These are phyloP conservation scores for Lycopodina hypogea DNA, from an alignment of 37 sponge, comb jelly and placozoan genomes.

Conservation along the genomic window DNA sequence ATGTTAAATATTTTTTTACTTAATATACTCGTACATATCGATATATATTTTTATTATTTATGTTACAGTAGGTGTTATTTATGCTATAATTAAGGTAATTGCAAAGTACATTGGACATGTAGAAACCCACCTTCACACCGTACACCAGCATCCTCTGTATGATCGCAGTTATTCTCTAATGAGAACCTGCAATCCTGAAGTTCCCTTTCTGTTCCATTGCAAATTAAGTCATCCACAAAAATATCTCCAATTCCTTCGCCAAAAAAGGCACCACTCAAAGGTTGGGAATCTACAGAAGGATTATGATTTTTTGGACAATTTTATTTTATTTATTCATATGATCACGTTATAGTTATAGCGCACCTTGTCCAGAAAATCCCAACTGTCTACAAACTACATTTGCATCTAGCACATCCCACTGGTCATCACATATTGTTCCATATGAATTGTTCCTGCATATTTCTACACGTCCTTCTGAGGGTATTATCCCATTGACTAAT, in stretches of 20 bases:
- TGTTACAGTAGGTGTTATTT: too few species aligned
- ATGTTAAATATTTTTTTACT: too few species aligned
- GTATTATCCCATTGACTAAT: conserved; percentile 18
- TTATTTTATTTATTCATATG: not conserved
- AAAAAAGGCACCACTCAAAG: conserved; percentile 8
- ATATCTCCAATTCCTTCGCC: conserved; percentile 33
- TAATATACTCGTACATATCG: too few species aligned
- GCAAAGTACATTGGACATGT: not conserved
- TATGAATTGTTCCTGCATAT: conserved; percentile 32
- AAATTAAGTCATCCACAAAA: conserved; percentile 23
- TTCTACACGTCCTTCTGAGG: conserved; percentile 19
- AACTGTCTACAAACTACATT: conserved; percentile 36
- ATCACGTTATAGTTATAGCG: not conserved
- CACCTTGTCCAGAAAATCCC: conserved; percentile 12
- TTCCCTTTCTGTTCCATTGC: conserved; percentile 13
- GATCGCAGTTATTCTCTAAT: conserved; percentile 9
- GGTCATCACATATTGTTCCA: conserved; percentile 52
- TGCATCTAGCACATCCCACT: conserved; percentile 39
- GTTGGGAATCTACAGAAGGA: not conserved
- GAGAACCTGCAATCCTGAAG: not conserved
- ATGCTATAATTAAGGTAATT: not conserved
- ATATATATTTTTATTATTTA: too few species aligned
- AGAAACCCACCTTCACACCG: conserved; percentile 25
- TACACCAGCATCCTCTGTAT: conserved; percentile 43
- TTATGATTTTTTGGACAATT: not conserved